Evolutionary conservation across 2,113 vertebrate species (phyloP).

Genomic region (Oncorhynchus nerka): DNA sequence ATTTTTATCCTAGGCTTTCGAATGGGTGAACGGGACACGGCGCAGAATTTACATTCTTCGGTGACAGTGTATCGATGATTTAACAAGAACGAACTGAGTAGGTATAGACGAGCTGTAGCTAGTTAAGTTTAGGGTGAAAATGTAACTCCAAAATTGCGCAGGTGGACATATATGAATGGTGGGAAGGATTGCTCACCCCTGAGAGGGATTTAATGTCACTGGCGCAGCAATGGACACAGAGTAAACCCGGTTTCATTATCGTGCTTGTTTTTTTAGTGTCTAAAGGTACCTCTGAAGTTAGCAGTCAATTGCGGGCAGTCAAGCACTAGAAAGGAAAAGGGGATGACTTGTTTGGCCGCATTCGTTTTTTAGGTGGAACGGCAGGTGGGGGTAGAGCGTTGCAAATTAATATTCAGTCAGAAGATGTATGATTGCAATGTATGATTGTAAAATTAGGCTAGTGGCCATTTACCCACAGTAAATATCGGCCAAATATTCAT

Average conservation of each 20-base stretch:
- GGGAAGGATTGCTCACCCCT: not conserved
- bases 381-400: constrained; percentile 80
- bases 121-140: not conserved
- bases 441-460: not conserved
- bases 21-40: no score
- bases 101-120: not conserved
- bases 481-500: no score
- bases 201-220: not conserved
- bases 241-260: not conserved
- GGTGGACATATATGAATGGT: no score
- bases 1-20: not conserved
- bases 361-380: constrained; percentile 55
- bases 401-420: constrained; percentile 44
- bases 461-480: no score
- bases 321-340: not conserved
- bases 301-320: not conserved
- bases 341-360: constrained; percentile 9
- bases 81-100: not conserved
- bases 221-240: not conserved
- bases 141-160: not conserved
- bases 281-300: not conserved
- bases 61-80: not conserved
- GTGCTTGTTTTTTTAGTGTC: not conserved
- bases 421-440: not conserved
- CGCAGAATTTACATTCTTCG: no score